phyloP scores from a whole-genome alignment of 2,113 vertebrate genomes.

The Alligator mississippiensis region DNA sequence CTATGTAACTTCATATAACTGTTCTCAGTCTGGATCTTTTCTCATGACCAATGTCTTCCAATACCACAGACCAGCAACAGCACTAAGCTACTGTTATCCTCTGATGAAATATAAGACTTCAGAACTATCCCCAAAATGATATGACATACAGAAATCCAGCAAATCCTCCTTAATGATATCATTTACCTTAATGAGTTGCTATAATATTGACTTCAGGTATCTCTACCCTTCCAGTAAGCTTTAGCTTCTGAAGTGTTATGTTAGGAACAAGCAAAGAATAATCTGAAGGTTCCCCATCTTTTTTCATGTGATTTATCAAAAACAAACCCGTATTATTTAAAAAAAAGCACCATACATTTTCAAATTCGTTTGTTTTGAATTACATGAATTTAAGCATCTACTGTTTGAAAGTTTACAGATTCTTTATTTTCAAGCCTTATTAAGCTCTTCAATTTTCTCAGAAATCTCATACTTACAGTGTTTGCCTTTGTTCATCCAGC shows the following conservation, averaged over 20 bases:
- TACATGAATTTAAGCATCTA: not conserved
- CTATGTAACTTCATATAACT: not conserved
- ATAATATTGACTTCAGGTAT: not conserved
- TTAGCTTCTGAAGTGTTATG: not conserved
- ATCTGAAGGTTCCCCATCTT: not conserved
- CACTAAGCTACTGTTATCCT: not conserved
- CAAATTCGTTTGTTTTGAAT: not conserved
- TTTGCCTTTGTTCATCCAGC: not conserved
- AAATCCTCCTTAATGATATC: not conserved
- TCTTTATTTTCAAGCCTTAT: not conserved
- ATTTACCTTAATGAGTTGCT: not conserved
- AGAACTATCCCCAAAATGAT: not conserved
- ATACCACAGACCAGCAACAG: not conserved
- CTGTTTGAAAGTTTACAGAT: not conserved
- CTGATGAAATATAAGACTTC: not conserved
- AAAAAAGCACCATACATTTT: not conserved
- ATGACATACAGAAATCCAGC: not conserved
- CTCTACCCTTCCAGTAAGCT: not conserved
- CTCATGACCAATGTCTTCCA: not conserved
- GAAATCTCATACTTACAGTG: not conserved
- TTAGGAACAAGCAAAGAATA: not conserved
- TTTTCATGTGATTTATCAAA: not conserved
- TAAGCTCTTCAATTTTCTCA: not conserved
- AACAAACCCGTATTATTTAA: not conserved
- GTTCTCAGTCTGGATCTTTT: not conserved